Evolutionary conservation across 2,797 vertebrate genomes (phyloP).

Genomic region (Eptatretus atami): DNA sequence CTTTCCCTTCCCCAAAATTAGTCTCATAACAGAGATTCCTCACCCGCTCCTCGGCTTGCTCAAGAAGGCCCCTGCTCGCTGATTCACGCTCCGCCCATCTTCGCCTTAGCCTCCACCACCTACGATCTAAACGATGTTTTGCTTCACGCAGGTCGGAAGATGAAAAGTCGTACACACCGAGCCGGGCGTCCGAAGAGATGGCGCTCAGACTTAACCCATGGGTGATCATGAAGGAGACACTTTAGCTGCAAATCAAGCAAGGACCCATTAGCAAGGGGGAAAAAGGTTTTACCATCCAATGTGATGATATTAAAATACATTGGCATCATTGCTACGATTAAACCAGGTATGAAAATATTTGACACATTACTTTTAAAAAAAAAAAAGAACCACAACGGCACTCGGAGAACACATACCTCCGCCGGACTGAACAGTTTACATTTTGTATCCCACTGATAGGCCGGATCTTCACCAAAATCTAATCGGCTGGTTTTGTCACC

Average conservation of each 20-base stretch:
- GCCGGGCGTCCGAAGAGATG: conserved; percentile 49
- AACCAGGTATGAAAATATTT: neutral
- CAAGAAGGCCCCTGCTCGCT: conserved; percentile 47
- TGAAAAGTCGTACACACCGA: conserved; percentile 65
- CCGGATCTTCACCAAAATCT: no score
- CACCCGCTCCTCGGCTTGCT: conserved; percentile 57
- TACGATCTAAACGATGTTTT: conserved; percentile 38
- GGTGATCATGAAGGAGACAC: conserved; percentile 43
- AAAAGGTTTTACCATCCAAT: neutral
- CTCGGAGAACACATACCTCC: no score
- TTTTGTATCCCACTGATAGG: no score
- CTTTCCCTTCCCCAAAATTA: neutral
- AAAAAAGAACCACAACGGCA: no score
- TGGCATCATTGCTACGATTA: neutral
- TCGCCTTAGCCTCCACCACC: conserved; percentile 33
- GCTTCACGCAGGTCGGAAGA: conserved; percentile 33
- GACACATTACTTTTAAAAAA: no score
- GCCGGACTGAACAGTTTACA: no score
- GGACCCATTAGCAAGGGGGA: neutral
- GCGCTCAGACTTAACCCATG: conserved; percentile 57
- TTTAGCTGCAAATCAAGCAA: conserved; percentile 21
- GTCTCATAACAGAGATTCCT: neutral
- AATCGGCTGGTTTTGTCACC: no score
- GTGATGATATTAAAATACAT: neutral
- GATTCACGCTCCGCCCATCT: conserved; percentile 38